Evolutionary conservation across 2,797 vertebrate genomes (phyloP), one percentile per base, ranked within the genome.

Genomic region (Sebastes cheni): DNA sequence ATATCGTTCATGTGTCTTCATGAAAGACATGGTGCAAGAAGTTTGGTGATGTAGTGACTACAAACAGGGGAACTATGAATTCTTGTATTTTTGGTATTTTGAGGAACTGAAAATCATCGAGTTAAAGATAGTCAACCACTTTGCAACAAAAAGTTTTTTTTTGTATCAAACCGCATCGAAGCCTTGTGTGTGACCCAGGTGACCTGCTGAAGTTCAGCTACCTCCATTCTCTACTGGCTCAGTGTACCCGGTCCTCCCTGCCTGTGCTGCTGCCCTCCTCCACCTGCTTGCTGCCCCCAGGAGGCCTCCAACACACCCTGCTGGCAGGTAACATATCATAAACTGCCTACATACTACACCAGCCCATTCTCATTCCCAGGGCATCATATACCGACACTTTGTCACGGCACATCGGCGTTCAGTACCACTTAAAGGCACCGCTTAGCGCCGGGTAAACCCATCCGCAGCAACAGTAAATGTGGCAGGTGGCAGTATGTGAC

Each of bases 231-330:
- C 87, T 96, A 12, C 83, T 95, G 74, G 85, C 84, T 27, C 93
- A 95, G 83, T 95, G 94, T 72, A 76, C 79, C 55, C 82, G 56
- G 22, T 96, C 95, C 22, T 91, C 92, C n/a, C 80, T 95, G 70
- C 92, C 94, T 32, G 92, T 94, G n/a, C 89, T 96, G 81, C 74
- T 95, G 76, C 95, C 95, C 69, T 95, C 94, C 39, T 93, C 91
- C 82, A 93, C 91, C 39, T 96, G 92, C 68, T 89, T 96, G 39
- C 74, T 95, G 80, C 87, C 93, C 52, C 93, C 94, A 62, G 90
- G 93, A 52, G 92, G 91, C 18, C 90, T 95, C 27, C 76, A 82
- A 22, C 90, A 91, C 80, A 88, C 83, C 36, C 62, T 87, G 8
- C 71, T 95, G 72, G 86, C 92, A 91, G 95, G 95, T 96, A 86